phyloP scores from a whole-genome alignment of 2,888 invertebrate genomes.

The Limnephilus rhombicus region DNA sequence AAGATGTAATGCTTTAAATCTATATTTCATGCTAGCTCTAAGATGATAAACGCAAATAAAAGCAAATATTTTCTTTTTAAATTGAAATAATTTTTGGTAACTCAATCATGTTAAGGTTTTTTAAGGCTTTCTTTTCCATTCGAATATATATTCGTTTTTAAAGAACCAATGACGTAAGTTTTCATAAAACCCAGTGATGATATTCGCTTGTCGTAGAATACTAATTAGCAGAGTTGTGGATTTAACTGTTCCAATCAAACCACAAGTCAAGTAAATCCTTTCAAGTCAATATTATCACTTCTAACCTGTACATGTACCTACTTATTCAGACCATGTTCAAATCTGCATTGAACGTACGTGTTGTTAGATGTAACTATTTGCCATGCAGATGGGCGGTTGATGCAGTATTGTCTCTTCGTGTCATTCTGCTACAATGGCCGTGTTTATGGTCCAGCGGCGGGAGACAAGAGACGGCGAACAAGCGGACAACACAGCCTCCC shows the following conservation, averaged over 20 bases:
- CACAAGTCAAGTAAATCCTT: not conserved
- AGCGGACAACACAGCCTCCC: not conserved
- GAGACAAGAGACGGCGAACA: not conserved
- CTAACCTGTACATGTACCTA: not conserved
- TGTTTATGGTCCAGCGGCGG: conserved; percentile 28
- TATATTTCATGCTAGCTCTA: not conserved
- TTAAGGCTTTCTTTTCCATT: not conserved
- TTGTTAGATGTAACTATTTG: not conserved
- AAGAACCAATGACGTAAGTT: not conserved
- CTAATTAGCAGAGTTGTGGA: not conserved
- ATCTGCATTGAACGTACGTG: not conserved
- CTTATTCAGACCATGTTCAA: not conserved
- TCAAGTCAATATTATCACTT: not conserved
- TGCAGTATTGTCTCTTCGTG: conserved; percentile 30
- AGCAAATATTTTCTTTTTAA: not conserved
- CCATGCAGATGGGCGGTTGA: conserved; percentile 16
- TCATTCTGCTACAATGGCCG: conserved; percentile 36
- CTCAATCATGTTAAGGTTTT: not conserved
- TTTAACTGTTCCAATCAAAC: not conserved
- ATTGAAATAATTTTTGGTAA: not conserved
- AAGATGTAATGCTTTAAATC: not conserved
- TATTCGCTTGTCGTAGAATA: not conserved
- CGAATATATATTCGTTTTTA: not conserved
- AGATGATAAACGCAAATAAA: not conserved
- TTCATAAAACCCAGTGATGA: too few species aligned